Conservation (phyloP, 2,888 invertebrate genomes). For the Phoronis australis region DNA sequence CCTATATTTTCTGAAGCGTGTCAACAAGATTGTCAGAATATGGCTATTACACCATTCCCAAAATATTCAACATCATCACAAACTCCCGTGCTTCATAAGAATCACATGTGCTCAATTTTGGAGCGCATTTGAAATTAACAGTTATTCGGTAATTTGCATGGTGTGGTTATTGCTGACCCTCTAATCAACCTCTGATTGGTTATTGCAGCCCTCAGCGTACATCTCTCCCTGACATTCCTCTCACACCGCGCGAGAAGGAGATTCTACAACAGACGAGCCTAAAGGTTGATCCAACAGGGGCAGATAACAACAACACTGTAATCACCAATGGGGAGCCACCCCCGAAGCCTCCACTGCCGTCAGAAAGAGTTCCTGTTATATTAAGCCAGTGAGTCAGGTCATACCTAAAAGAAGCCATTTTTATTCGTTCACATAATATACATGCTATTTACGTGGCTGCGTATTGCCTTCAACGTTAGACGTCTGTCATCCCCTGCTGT, state of each 20-base stretch:
- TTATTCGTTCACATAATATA: neutral
- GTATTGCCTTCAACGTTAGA: too few relatives aligned
- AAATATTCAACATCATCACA: too few relatives aligned
- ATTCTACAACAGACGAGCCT: conserved; percentile 47
- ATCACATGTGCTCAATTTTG: too few relatives aligned
- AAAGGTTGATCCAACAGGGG: conserved; percentile 21
- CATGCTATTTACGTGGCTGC: too few relatives aligned
- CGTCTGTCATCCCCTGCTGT: too few relatives aligned
- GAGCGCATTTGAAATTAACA: too few relatives aligned
- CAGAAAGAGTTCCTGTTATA: conserved; percentile 36
- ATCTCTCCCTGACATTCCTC: conserved; percentile 50
- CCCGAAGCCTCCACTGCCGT: conserved; percentile 84
- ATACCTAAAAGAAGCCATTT: neutral
- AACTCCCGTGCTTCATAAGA: too few relatives aligned
- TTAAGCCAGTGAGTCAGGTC: conserved; percentile 18
- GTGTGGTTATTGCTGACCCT: too few relatives aligned
- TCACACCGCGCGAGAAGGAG: conserved; percentile 49
- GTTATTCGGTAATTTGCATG: too few relatives aligned
- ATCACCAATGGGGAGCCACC: conserved; percentile 59
- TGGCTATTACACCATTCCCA: too few relatives aligned
- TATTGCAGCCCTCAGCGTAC: conserved; percentile 23
- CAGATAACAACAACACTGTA: conserved; percentile 27
- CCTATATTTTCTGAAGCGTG: too few relatives aligned
- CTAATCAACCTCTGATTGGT: neutral
- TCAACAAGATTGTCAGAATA: too few relatives aligned